Evolutionary conservation across 2,113 vertebrate genomes (phyloP), one percentile per base, ranked within the genome.

Genomic region (Gobius niger): DNA sequence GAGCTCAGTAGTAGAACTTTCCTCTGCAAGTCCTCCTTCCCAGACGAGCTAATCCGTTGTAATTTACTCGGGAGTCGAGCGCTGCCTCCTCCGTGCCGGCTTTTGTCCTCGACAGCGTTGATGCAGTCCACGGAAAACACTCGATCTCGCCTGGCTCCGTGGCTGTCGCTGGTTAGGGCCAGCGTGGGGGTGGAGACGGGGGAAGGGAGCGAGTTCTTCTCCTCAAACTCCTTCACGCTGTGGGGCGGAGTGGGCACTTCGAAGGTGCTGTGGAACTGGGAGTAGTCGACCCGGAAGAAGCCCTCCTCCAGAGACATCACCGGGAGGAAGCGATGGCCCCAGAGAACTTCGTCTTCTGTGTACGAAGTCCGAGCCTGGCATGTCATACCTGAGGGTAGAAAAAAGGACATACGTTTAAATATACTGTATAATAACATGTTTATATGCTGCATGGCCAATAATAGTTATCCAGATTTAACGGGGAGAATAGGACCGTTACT

Each of bases 341-440:
- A 96, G 41, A 96, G 89, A 15, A 96, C 95, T 82, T 96, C 95
- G 42, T 96, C 95, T 56, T 96, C 95, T 0, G 95, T 96, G 66
- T 96, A 96, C 0, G 95, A 96, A 0, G 95, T 96, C 76, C 95
- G 89, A 0, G 95, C 95, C 80, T 96, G 95, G 75, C 95, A 96
- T 0, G 95, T 96, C 95, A 96, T 96, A 68, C 95, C 95, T 96
- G n/a, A n/a, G n/a, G n/a, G n/a, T n/a, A n/a, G n/a, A n/a, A n/a
- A n/a, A n/a, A n/a, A n/a, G n/a, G n/a, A n/a, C n/a, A n/a, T n/a
- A n/a, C n/a, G n/a, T n/a, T n/a, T n/a, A 52, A 52, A 52, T 46
- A 46, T 9, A 11, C 24, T 3, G 24, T n/a, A n/a, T n/a, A n/a
- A 34, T 34, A 4, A 34, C 24, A 34, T 4, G 24, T 34, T 34